A percentile compares a stretch with the other conserved stretches of the same genome.
These are phyloP conservation scores for Apoda limacodes DNA, from an alignment of 2,888 invertebrate species.

Conservation along the genomic window DNA sequence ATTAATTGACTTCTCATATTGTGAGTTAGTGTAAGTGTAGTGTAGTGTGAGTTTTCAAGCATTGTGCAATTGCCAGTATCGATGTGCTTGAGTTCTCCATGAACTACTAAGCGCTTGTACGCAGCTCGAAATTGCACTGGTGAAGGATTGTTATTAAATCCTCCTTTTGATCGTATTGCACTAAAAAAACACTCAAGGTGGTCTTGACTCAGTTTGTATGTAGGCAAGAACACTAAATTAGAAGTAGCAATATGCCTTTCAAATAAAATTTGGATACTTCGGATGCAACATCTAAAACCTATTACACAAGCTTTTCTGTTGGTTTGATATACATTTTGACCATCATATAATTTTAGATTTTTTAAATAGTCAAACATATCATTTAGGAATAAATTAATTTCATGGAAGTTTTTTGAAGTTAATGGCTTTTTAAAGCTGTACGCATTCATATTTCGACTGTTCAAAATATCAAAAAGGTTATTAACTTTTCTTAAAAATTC, in stretches of 20 bases:
- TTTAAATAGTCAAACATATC: slow-evolving; percentile 1
- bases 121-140: slow-evolving; percentile 14
- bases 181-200: slow-evolving; percentile 8
- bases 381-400: neutral
- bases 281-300: slow-evolving; percentile 6
- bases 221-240: slow-evolving; percentile 11
- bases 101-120: slow-evolving; percentile 15
- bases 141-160: slow-evolving; percentile 15
- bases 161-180: slow-evolving; percentile 8
- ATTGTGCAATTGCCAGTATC: slow-evolving; percentile 12
- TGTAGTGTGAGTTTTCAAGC: too few relatives aligned
- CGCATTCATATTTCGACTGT: slow-evolving; percentile 3
- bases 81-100: slow-evolving; percentile 9
- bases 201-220: slow-evolving; percentile 11
- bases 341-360: slow-evolving; percentile 1
- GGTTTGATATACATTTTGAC: neutral
- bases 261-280: slow-evolving; percentile 8
- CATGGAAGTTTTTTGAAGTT: neutral
- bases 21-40: too few relatives aligned
- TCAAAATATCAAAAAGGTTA: slow-evolving; percentile 6
- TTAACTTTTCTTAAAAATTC: slow-evolving; percentile 5
- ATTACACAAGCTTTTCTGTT: slow-evolving; percentile 7
- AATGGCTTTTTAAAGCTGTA: slow-evolving; percentile 6
- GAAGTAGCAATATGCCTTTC: slow-evolving; percentile 6
- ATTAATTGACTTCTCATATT: slow-evolving; percentile 11